phyloP scores from a whole-genome alignment of 37 sponge, comb jelly and placozoan species.

The Aplysina aerophoba region DNA sequence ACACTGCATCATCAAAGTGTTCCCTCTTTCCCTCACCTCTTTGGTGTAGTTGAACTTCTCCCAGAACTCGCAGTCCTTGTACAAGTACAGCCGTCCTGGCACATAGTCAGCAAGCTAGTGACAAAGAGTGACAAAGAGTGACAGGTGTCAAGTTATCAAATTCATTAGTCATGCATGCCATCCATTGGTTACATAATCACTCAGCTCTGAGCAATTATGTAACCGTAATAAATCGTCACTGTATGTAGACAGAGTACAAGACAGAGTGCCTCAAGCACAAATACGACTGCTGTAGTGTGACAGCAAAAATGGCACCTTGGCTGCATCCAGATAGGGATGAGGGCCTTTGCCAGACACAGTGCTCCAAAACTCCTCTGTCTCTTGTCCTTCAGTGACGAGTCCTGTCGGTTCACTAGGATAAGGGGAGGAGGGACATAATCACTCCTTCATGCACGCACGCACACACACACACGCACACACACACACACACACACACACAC shows the following conservation, averaged over 20 bases:
- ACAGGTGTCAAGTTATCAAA: neutral
- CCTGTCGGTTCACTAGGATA: constrained; percentile 13
- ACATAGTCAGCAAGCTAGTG: constrained; percentile 9
- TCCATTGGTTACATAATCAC: too few species aligned
- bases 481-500: neutral
- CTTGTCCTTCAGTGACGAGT: constrained; percentile 56
- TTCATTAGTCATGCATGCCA: too few species aligned
- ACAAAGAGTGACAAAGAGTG: neutral
- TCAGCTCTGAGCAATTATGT: too few species aligned
- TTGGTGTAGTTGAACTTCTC: constrained; percentile 29
- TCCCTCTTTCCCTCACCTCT: constrained; percentile 9
- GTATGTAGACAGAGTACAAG: too few species aligned
- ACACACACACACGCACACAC: too few species aligned
- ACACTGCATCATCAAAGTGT: too few species aligned
- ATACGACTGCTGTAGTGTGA: neutral
- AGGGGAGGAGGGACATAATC: too few species aligned
- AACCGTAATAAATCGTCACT: too few species aligned
- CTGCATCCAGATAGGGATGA: constrained; percentile 34
- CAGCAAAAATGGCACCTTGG: neutral
- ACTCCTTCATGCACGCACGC: too few species aligned
- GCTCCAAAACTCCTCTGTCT: constrained; percentile 64
- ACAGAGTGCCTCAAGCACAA: neutral
- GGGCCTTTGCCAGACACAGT: constrained; percentile 46
- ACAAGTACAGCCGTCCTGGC: neutral
- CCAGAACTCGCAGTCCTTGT: neutral